These are phyloP conservation scores for Drosophila imparisetae DNA, from an alignment of 2,888 invertebrate genomes.

Conservation along the genomic window DNA sequence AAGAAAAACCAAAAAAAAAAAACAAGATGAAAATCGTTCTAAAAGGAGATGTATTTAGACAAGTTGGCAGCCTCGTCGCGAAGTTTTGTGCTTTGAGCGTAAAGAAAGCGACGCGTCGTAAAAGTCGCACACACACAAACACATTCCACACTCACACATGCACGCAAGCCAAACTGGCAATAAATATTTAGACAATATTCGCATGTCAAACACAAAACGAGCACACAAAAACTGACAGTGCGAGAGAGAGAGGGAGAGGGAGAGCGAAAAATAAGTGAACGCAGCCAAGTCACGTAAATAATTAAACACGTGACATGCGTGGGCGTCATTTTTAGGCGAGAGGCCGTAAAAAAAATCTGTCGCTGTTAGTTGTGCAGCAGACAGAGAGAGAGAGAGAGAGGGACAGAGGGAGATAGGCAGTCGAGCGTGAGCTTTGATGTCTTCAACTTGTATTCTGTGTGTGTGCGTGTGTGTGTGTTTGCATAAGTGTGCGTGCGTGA, in stretches of 20 bases:
- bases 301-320: conserved; percentile 85
- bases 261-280: conserved; percentile 44
- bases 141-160: not conserved
- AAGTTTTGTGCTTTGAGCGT: conserved; percentile 42
- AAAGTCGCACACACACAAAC: conserved; percentile 40
- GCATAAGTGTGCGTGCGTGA: conserved; percentile 63
- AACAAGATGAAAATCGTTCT: not conserved
- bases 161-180: conserved; percentile 64
- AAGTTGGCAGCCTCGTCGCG: conserved; percentile 40
- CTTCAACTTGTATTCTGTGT: conserved; percentile 29
- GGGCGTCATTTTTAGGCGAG: conserved; percentile 58
- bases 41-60: conserved; percentile 45
- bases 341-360: conserved; percentile 29
- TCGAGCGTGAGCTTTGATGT: conserved; percentile 39
- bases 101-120: conserved; percentile 39
- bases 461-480: conserved; percentile 44
- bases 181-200: conserved; percentile 77
- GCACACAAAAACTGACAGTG: conserved; percentile 8
- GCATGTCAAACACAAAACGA: conserved; percentile 58
- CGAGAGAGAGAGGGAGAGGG: conserved; percentile 2
- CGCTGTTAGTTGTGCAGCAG: conserved; percentile 12
- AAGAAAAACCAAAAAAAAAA: conserved; percentile 14
- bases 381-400: not conserved
- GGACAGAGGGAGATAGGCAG: not conserved
- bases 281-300: conserved; percentile 85